Base-by-base conservation (phyloP, 2,888 invertebrate species). In the Trachelus stipa region DNA sequence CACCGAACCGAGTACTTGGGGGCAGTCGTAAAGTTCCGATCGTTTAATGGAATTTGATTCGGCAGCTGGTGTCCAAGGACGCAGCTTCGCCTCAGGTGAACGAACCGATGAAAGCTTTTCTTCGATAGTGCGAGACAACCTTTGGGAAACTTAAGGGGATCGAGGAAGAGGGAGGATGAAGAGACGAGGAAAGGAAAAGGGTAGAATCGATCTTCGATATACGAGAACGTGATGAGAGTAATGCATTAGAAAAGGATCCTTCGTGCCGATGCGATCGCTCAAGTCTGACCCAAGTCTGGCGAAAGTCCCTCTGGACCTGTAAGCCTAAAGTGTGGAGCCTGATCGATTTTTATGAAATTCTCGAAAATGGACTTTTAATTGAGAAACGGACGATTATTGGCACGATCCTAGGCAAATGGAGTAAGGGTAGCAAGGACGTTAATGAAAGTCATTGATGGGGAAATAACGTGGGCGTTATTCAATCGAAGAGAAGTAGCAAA, bases 1-100 rank as follows among this genome's bases (percentile, higher is more conserved):
- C 68, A 77, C 75, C 23, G 30, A 75, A 77, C 37, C 71, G 68
- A 73, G 76, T 74, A 77, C 76, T 79, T 78, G 76, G 73, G 12
- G 74, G 30, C 76, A 76, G n/a, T 83, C 84, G 83, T 85, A 85
- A 85, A 85, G 75, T 79, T 79, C 81, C 76, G 82, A 81, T 81
- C 83, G 79, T 80, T 81, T 81, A 84, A 85, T 84, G 82, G 81
- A 83, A 84, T 85, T 86, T 82, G 83, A 85, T 85, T 86, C 76
- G 80, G 76, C 83, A 80, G 79, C 81, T 81, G 80, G 77, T 78
- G 73, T 75, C 37, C 74, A 35, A 40, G 74, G 35, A 30, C 31
- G 68, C 56, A n/a, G 68, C 34, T 76, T 76, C n/a, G 30, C 71
- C 71, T 71, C 71, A 73, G 82, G 75, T 82, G 78, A 82, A 79